These are phyloP conservation scores for Mylabris phalerata DNA, from an alignment of 1,140 invertebrate species.

Conservation along the genomic window DNA sequence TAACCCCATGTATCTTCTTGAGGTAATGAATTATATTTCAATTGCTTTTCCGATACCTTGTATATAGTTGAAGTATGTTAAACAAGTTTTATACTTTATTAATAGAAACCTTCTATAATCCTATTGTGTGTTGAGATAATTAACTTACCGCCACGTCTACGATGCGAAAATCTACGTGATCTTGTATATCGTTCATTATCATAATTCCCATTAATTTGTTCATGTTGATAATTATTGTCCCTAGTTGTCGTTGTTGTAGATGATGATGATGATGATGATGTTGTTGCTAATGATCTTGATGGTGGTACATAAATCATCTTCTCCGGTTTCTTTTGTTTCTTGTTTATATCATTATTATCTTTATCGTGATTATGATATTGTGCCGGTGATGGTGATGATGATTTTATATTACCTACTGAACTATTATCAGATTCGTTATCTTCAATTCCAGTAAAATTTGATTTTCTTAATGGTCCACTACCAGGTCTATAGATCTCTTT, in stretches of 20 bases:
- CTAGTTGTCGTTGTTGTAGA: conserved; percentile 3
- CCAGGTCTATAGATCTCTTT: conserved; percentile 55
- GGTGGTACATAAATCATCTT: conserved; percentile 50
- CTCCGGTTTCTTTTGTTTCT: conserved; percentile 50
- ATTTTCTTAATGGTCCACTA: conserved; percentile 53
- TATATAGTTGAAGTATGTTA: too few relatives aligned
- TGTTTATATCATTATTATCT: conserved; percentile 36
- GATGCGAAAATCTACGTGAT: conserved; percentile 34
- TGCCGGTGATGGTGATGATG: background rate
- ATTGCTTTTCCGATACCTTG: too few relatives aligned
- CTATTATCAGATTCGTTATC: conserved; percentile 37
- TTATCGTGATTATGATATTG: conserved; percentile 23
- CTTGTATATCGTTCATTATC: conserved; percentile 13
- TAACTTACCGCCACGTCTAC: conserved; percentile 23
- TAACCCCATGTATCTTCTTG: too few relatives aligned
- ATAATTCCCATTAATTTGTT: conserved; percentile 4
- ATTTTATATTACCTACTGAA: background rate
- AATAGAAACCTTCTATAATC: too few relatives aligned
- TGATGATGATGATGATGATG: background rate
- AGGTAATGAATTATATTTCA: too few relatives aligned
- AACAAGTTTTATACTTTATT: too few relatives aligned
- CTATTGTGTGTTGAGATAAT: too few relatives aligned
- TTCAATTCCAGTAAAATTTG: conserved; percentile 42
- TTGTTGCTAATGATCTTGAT: conserved; percentile 31
- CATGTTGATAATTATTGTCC: too few relatives aligned